Evolutionary conservation across 2,888 invertebrate genomes (phyloP).

Genomic region (Dasysyrphus tricinctus): DNA sequence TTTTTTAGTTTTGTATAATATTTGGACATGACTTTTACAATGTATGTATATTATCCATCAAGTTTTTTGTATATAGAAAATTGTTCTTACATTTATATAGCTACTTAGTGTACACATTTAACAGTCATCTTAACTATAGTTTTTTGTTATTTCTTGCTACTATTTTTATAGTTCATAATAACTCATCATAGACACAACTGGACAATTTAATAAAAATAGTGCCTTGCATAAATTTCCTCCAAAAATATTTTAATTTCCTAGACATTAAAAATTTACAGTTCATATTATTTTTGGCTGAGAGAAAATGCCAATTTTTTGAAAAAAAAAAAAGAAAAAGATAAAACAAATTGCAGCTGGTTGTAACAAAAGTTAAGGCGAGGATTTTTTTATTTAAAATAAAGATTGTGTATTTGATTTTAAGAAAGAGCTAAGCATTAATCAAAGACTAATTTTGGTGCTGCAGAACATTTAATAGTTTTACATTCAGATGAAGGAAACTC

Average conservation of each 20-base stretch:
- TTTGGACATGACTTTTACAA: conserved; percentile 55
- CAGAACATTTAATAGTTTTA: conserved; percentile 35
- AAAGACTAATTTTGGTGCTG: conserved; percentile 18
- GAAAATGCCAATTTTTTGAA: conserved; percentile 3
- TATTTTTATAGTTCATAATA: conserved; percentile 45
- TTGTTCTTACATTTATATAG: conserved; percentile 61
- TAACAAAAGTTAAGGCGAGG: conserved; percentile 21
- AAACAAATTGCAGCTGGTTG: conserved; percentile 5
- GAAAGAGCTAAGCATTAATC: not conserved
- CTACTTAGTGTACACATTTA: conserved; percentile 68
- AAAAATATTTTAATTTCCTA: conserved; percentile 70
- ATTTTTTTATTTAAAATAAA: not conserved
- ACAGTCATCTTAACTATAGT: conserved; percentile 63
- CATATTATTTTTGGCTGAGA: conserved; percentile 10
- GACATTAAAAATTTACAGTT: conserved; percentile 45
- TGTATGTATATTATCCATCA: conserved; percentile 57
- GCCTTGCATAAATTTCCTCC: conserved; percentile 70
- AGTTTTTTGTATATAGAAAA: conserved; percentile 68
- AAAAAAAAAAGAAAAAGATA: not conserved
- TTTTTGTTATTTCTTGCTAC: conserved; percentile 24
- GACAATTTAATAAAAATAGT: conserved; percentile 64
- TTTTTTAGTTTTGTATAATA: conserved; percentile 53
- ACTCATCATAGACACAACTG: conserved; percentile 65
- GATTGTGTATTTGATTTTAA: conserved; percentile 1
- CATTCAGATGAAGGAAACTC: conserved; percentile 41